Evolutionary conservation across 2,888 invertebrate species (phyloP), one percentile per base, ranked within the genome.

Genomic region (Sminthurides aquaticus): DNA sequence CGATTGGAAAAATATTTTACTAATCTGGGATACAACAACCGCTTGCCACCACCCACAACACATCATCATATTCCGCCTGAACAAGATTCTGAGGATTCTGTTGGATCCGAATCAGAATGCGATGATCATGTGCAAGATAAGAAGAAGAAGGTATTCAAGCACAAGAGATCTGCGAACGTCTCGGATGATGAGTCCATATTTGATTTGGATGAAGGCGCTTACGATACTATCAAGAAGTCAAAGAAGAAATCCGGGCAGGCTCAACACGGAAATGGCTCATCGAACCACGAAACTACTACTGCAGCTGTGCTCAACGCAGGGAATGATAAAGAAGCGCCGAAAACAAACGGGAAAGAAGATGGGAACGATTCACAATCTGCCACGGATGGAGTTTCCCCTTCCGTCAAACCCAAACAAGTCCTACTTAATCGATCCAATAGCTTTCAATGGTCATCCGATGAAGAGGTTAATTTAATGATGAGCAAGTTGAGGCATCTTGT

Each of bases 381-480:
- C 29, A 18, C n/a, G 18, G 29, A 27, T 2, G n/a, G 29, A 20
- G 28, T 29, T 58, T 58, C 58, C 11, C 24, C 20, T 20, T 26
- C 57, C 18, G 22, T 56, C 20, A 58, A 52, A n/a, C 25, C 59
- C 11, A 64, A 64, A 28, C 59, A 59, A 55, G 59, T 59, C 22
- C 55, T 54, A n/a, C 49, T 64, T 8, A 57, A 64, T 49, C 63
- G 74, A 52, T 73, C 73, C 52, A 72, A 74, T 60, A 71, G 71
- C 63, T 72, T 75, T 78, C 92, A 92, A 77, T 93, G 92, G 91
- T 91, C 91, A 70, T 91, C 91, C 2, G 92, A 93, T 76, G 93
- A 93, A 77, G 93, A 93, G 80, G 93, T 92, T 1, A 93, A 93
- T 78, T 80, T 92, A 55, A 93, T 93, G 92, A 93, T 93, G 92